Percentiles rank a stretch among this genome's conserved stretches.
These are phyloP conservation scores for Hyppa rectilinea DNA, from an alignment of 2,888 invertebrate species.

Conservation along the genomic window DNA sequence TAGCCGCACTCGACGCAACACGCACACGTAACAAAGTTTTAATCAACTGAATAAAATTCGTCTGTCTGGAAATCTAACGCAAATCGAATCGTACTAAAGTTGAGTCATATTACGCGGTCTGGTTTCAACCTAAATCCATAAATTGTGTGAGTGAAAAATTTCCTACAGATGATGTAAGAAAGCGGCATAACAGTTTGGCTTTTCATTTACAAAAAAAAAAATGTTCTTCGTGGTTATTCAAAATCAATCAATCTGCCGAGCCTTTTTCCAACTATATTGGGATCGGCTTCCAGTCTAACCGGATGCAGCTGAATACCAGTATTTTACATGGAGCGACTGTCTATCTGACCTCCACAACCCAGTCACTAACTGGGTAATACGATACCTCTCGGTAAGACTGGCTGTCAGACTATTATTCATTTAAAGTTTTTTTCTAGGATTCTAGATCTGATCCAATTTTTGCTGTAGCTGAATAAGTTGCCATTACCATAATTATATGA, in stretches of 20 bases:
- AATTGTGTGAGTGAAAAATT: constrained; percentile 1
- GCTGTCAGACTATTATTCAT: too few relatives aligned
- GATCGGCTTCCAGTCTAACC: too few relatives aligned
- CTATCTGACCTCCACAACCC: too few relatives aligned
- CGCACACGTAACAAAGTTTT: constrained; percentile 21
- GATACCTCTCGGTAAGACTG: too few relatives aligned
- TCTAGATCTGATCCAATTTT: too few relatives aligned
- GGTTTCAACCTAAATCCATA: constrained; percentile 5
- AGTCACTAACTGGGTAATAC: too few relatives aligned
- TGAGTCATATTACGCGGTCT: constrained; percentile 29
- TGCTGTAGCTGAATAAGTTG: too few relatives aligned
- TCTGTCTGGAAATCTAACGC: constrained; percentile 15
- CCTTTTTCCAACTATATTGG: too few relatives aligned
- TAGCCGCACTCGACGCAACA: neutral
- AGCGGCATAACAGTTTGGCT: neutral
- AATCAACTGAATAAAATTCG: constrained; percentile 34
- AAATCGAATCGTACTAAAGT: constrained; percentile 37
- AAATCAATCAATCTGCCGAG: too few relatives aligned
- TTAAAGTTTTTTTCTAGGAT: neutral
- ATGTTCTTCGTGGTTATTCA: neutral
- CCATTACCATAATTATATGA: too few relatives aligned
- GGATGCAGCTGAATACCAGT: too few relatives aligned
- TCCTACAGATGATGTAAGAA: neutral
- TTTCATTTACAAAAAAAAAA: neutral
- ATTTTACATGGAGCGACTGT: too few relatives aligned